A percentile compares a stretch with the other conserved stretches of the same genome.
phyloP scores from a whole-genome alignment of 2,888 invertebrate species.

The Trichogramma evanescens region DNA sequence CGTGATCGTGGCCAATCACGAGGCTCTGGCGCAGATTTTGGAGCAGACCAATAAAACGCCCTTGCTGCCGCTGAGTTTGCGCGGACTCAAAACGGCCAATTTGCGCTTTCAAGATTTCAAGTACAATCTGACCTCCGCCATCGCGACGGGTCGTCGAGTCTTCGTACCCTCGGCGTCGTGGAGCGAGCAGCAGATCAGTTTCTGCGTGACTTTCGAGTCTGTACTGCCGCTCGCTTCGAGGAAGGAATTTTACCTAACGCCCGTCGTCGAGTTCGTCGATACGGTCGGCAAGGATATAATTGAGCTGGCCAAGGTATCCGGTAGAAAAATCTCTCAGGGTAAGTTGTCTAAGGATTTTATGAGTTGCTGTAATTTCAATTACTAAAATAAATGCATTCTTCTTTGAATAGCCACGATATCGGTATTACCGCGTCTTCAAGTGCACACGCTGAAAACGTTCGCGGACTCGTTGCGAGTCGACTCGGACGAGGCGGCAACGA shows the following conservation, averaged over 20 bases:
- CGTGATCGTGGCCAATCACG: conserved; percentile 82
- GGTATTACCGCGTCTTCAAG: conserved; percentile 66
- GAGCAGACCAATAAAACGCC: conserved; percentile 62
- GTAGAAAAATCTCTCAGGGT: conserved; percentile 65
- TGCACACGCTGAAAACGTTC: conserved; percentile 68
- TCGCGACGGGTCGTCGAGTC: conserved; percentile 62
- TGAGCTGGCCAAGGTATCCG: conserved; percentile 49
- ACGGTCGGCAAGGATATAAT: conserved; percentile 63
- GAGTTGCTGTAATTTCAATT: not conserved
- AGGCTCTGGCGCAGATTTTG: conserved; percentile 79
- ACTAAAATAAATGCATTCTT: not conserved
- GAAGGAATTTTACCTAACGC: conserved; percentile 61
- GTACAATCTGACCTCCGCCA: conserved; percentile 47
- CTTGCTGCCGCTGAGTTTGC: conserved; percentile 50
- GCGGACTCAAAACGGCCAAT: conserved; percentile 67
- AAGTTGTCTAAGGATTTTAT: not conserved
- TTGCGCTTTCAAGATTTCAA: conserved; percentile 70
- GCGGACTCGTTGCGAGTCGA: conserved; percentile 44
- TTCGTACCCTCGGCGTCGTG: conserved; percentile 68
- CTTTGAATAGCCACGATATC: conserved; percentile 62
- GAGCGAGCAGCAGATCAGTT: conserved; percentile 53
- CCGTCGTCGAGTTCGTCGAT: conserved; percentile 76
- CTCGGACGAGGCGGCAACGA: conserved; percentile 50
- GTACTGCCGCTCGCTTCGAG: conserved; percentile 51
- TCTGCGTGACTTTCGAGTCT: conserved; percentile 54